phyloP scores from a whole-genome alignment of 2,888 invertebrate species.

The Calameuta idolon region DNA sequence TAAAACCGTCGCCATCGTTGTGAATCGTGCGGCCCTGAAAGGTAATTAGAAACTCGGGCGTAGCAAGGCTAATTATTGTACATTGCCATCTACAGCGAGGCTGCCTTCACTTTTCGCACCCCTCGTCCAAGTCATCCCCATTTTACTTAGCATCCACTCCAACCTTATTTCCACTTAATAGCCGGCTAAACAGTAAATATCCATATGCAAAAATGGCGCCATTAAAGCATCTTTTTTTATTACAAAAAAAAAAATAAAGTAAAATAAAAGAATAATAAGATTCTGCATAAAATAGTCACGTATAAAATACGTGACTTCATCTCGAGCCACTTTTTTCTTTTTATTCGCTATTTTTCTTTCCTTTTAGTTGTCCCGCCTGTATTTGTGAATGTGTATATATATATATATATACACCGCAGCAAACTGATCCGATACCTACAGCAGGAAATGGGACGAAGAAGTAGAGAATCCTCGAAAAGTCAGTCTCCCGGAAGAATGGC shows the following conservation, averaged over 20 bases:
- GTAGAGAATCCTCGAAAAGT: not conserved
- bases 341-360: not conserved
- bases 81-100: not conserved
- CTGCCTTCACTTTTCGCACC: not conserved
- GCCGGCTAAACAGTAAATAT: not conserved
- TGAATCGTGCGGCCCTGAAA: not conserved
- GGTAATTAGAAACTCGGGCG: conserved; percentile 21
- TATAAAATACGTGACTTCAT: not conserved
- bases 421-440: not conserved
- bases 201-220: not conserved
- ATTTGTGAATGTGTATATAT: not conserved
- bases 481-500: not conserved
- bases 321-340: not conserved
- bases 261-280: not conserved
- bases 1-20: not conserved
- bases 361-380: not conserved
- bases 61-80: conserved; percentile 24
- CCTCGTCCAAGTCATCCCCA: not conserved
- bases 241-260: no score
- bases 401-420: not conserved
- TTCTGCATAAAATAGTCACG: not conserved
- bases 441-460: not conserved
- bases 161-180: not conserved
- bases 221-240: not conserved
- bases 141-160: not conserved